Evolutionary conservation across 2,888 invertebrate genomes (phyloP).

Genomic region (Augiades crinisus): DNA sequence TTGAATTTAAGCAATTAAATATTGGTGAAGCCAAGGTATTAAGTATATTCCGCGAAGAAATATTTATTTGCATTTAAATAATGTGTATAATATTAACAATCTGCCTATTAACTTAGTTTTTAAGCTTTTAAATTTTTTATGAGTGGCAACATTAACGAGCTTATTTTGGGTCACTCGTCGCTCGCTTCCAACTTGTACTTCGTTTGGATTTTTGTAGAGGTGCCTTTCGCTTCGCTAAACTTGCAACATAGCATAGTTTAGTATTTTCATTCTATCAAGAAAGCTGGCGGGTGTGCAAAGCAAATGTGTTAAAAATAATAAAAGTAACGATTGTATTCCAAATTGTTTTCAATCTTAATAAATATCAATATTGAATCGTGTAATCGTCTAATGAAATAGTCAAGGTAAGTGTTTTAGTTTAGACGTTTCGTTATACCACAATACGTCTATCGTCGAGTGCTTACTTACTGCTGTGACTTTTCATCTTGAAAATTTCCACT

Average conservation of each 20-base stretch:
- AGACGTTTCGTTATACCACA: slow-evolving; percentile 46
- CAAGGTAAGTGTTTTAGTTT: slow-evolving; percentile 66
- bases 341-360: slow-evolving; percentile 49
- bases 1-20: background rate
- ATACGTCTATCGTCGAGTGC: slow-evolving; percentile 57
- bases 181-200: slow-evolving; percentile 74
- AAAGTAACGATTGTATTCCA: slow-evolving; percentile 52
- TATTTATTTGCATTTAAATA: background rate
- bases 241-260: slow-evolving; percentile 77
- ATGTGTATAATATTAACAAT: background rate
- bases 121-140: slow-evolving; percentile 61
- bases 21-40: too few species aligned
- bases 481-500: slow-evolving; percentile 81
- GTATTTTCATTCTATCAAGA: slow-evolving; percentile 74
- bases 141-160: slow-evolving; percentile 72
- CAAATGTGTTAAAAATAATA: slow-evolving; percentile 59
- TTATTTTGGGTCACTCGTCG: slow-evolving; percentile 79
- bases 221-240: slow-evolving; percentile 82
- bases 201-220: slow-evolving; percentile 74
- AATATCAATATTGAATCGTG: slow-evolving; percentile 51
- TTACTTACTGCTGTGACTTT: slow-evolving; percentile 73
- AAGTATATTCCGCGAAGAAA: background rate
- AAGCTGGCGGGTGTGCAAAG: slow-evolving; percentile 81
- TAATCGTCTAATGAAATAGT: slow-evolving; percentile 74
- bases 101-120: slow-evolving; percentile 28